Evolutionary conservation across 2,797 vertebrate genomes (phyloP).

Genomic region (Cyclopterus lumpus): DNA sequence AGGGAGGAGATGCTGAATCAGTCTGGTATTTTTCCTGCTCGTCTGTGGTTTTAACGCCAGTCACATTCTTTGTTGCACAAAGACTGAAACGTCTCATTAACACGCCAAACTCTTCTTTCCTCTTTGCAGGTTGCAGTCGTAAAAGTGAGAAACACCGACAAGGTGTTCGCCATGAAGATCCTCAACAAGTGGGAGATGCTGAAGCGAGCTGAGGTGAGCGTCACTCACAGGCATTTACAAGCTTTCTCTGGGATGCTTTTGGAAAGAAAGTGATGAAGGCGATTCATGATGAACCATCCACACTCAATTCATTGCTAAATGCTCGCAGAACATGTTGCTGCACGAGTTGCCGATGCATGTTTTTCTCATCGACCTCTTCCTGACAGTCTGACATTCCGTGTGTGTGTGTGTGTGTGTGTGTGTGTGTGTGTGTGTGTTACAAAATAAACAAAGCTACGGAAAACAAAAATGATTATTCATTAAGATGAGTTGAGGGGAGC

Average conservation of each 20-base stretch:
- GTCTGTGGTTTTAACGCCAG: slow-evolving; percentile 4
- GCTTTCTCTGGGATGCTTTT: not conserved
- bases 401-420: too few relatives aligned
- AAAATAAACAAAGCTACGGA: not conserved
- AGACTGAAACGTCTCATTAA: not conserved
- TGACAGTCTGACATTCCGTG: slow-evolving; percentile 69
- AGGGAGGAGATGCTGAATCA: not conserved
- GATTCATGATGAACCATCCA: not conserved
- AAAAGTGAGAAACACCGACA: slow-evolving; percentile 96
- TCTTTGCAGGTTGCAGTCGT: slow-evolving; percentile 93
- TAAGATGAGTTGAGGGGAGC: not conserved
- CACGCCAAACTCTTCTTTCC: not conserved
- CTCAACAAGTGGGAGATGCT: slow-evolving; percentile 99
- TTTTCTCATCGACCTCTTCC: slow-evolving; percentile 69
- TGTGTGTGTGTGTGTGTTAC: too few relatives aligned
- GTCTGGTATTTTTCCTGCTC: not conserved
- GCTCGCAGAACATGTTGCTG: slow-evolving; percentile 30
- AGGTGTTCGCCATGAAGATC: slow-evolving; percentile 99
- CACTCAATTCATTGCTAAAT: slow-evolving; percentile 1
- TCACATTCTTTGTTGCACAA: slow-evolving; percentile 24
- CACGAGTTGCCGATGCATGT: slow-evolving; percentile 51
- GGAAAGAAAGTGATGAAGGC: not conserved
- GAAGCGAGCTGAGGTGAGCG: slow-evolving; percentile 96
- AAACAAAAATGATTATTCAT: not conserved
- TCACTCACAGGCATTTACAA: not conserved